Evolutionary conservation across 2,113 vertebrate genomes (phyloP), one percentile per base, ranked within the genome.

Genomic region (Numida meleagris): DNA sequence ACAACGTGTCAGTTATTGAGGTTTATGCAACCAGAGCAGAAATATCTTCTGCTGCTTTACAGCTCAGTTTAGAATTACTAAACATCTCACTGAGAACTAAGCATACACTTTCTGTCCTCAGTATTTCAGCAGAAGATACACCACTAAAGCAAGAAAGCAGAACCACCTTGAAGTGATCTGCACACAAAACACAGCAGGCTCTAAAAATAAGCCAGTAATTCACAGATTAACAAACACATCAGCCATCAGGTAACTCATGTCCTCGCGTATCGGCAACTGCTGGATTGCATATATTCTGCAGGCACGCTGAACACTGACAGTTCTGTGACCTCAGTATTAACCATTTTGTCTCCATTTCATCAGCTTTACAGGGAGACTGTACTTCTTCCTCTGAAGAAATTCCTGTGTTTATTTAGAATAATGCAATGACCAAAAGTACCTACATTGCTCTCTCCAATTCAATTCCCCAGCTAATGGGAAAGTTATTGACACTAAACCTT

Each of bases 301-400:
- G 36, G 62, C 38, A 36, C 4, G 11, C 23, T 13, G 48, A 38
- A 0, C 0, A 1, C 33, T 50, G 48, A 53, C 38, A 91, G 9
- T 43, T 53, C 73, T 51, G 20, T 20, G 29, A 63, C 48, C 48
- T 34, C 2, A 4, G 10, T 15, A 59, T 31, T 75, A 68, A 33
- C 18, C 42, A 21, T 25, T 42, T 18, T 65, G 57, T 19, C 57
- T 58, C 19, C 12, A 10, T 31, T 42, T 66, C 38, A 18, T 46
- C 12, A 34, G 53, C 55, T 87, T 58, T 50, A 17, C 62, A 68
- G 33, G 10, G 3, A 73, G 34, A 27, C 33, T 62, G 46, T 58
- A 63, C 20, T 51, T 58, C 9, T 14, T 34, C 27, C 42, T 58
- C 61, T 46, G 23, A 63, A 3, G 45, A 48, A 57, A 13, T 6